These are phyloP conservation scores for Buphagus erythrorhynchus DNA, from an alignment of 2,797 vertebrate genomes.

Conservation along the genomic window DNA sequence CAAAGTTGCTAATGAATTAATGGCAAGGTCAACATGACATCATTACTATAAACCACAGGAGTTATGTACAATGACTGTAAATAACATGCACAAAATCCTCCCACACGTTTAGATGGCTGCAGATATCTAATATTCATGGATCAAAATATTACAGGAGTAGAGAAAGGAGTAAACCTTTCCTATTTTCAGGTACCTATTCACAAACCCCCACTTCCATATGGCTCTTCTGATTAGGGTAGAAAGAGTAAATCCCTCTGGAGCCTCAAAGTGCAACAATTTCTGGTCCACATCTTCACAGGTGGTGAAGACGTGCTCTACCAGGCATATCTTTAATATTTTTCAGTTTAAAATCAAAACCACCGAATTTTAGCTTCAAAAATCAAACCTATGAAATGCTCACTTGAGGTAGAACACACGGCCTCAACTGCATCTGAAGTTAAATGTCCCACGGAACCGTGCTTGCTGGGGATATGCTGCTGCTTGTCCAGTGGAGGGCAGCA, in stretches of 20 bases:
- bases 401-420: background rate
- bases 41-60: background rate
- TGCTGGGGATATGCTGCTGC: background rate
- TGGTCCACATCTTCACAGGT: accelerated
- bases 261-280: background rate
- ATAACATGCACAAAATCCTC: background rate
- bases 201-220: background rate
- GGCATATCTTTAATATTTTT: background rate
- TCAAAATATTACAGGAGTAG: background rate
- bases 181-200: background rate
- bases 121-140: background rate
- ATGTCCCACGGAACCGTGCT: accelerated
- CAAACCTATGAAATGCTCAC: background rate
- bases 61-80: background rate
- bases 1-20: background rate
- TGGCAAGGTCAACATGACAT: background rate
- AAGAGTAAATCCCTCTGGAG: background rate
- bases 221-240: background rate
- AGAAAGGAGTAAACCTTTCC: background rate
- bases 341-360: background rate
- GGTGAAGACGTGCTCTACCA: background rate
- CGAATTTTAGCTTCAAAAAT: background rate
- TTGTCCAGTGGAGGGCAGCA: constrained; percentile 68
- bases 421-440: background rate
- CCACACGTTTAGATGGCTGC: background rate